Base-by-base conservation (phyloP, 2,797 vertebrate genomes). In the Neoniphon sammara region DNA sequence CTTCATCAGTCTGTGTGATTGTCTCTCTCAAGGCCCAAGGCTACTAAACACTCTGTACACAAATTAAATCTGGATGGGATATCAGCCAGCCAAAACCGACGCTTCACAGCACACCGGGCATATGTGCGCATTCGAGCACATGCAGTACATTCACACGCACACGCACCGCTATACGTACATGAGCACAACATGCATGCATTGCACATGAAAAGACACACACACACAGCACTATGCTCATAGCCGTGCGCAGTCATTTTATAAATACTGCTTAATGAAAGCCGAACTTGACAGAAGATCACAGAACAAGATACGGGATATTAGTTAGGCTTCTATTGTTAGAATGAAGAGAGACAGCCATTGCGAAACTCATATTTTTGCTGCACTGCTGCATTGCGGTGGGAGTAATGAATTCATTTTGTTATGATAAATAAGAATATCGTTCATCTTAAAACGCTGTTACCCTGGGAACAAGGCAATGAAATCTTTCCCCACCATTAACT, bases 11-110 rank as follows among this genome's bases (percentile, higher is more conserved):
- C 55, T 52, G 55, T 70, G 54, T 81, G 60, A 79, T 82, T 86
- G 76, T 80, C 59, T 74, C 30, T 39, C 66, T 73, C 63, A 39
- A 34, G 53, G 30, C 36, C 49, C 31, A 17, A 62, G 55, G 55
- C 17, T 42, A 36, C 64, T 74, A 75, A 85, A 77, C 63, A 82
- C 59, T 86, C 50, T 90, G 81, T 81, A 78, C 73, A 73, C 70
- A 73, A 85, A 84, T 83, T 85, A 66, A 82, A 80, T 84, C 59
- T 55, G 64, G 64, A 77, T 14, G 23, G 58, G 69, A 75, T 53
- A 61, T 71, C 77, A 74, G 39, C 46, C 31, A 31, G 50, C 8
- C 65, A 79, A 73, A 71, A 27, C 25, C 52, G 23, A 63, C 2
- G 34, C 63, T 76, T 63, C 1, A 11, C 62, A 54, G 73, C 64